Evolutionary conservation across 2,797 vertebrate species (phyloP).

Genomic region (Alouatta caraya): DNA sequence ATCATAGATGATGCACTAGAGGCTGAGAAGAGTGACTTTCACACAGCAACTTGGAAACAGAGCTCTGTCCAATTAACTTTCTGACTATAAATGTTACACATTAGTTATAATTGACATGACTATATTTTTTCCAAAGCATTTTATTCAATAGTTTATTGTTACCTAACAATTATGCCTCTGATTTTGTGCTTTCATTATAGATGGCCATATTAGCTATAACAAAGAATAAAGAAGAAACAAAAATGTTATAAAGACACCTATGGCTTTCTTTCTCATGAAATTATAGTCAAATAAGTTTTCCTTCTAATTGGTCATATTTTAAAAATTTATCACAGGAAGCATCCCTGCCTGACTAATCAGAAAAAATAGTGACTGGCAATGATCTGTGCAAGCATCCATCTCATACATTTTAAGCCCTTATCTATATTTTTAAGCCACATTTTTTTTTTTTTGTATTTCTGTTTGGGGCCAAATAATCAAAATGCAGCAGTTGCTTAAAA

Average conservation of each 20-base stretch:
- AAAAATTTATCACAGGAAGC: background rate
- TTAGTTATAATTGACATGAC: background rate
- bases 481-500: background rate
- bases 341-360: background rate
- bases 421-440: background rate
- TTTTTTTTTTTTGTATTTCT: background rate
- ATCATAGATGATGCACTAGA: background rate
- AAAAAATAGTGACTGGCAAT: background rate
- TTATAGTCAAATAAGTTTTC: background rate
- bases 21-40: background rate
- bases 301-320: background rate
- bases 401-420: background rate
- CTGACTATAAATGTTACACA: background rate
- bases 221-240: background rate
- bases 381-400: background rate
- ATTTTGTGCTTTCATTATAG: background rate
- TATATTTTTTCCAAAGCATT: background rate
- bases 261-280: background rate
- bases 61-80: background rate
- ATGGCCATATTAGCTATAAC: background rate
- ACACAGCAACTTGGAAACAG: background rate
- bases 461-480: conserved; percentile 17
- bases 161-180: background rate
- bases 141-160: background rate
- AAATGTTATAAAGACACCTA: background rate